Conservation (phyloP, 2,113 vertebrate genomes). For the Lamprotornis superbus region DNA sequence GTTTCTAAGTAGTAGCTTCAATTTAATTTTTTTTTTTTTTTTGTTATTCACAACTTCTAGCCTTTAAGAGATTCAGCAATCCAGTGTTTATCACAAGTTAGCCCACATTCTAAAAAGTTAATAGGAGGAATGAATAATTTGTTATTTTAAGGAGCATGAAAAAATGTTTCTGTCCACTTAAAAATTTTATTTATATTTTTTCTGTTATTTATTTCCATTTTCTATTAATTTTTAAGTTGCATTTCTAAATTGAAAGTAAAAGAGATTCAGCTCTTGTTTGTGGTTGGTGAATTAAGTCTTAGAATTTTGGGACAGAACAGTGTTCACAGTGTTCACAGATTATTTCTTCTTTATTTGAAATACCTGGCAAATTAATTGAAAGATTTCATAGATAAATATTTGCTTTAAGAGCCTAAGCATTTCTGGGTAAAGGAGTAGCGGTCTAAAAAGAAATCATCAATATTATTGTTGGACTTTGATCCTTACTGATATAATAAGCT, state of each 20-base stretch:
- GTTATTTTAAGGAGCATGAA: not conserved
- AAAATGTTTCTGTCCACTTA: not conserved
- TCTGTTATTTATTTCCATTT: not conserved
- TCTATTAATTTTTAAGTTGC: not conserved
- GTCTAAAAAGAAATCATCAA: not conserved
- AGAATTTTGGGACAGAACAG: not conserved
- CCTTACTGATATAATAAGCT: not conserved
- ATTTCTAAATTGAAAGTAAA: not conserved
- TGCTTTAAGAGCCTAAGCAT: not conserved
- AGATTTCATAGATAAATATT: not conserved
- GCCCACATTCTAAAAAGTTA: not conserved
- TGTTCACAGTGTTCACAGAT: not conserved
- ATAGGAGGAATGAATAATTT: rapidly evolving
- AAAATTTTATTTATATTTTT: not conserved
- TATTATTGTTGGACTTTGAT: not conserved
- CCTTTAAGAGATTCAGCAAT: not conserved
- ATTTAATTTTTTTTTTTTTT: not conserved
- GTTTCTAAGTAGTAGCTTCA: not conserved
- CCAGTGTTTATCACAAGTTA: not conserved
- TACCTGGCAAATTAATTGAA: not conserved
- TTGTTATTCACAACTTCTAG: not conserved
- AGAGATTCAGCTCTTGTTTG: not conserved
- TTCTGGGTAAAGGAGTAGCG: not conserved
- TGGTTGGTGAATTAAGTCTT: not conserved
- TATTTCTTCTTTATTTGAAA: not conserved